Conservation (phyloP, 2,113 vertebrate species). For the Hyperoodon ampullatus region DNA sequence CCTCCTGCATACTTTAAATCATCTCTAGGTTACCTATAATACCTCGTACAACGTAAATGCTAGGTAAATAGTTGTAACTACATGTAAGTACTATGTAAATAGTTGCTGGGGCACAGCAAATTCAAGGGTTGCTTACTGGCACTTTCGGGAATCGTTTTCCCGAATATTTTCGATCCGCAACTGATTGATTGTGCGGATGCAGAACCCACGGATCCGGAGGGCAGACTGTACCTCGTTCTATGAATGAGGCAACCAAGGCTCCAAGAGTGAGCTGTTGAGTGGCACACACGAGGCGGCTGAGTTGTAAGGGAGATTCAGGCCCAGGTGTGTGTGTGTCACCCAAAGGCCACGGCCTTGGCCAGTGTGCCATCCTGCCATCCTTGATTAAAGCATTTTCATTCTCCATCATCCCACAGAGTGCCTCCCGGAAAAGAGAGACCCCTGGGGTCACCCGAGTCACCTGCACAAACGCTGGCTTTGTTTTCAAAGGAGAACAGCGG, state of each 20-base stretch:
- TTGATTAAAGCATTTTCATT: not conserved
- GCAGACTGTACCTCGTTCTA: not conserved
- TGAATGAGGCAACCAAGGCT: not conserved
- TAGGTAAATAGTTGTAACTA: not conserved
- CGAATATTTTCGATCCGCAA: not conserved
- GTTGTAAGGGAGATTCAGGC: not conserved
- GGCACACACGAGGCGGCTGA: accelerated
- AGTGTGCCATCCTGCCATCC: not conserved
- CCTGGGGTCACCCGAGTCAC: not conserved
- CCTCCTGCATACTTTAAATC: not conserved
- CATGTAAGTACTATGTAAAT: not conserved
- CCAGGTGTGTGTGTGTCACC: not conserved
- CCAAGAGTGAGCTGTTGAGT: not conserved
- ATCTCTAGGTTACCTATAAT: not conserved
- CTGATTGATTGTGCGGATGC: not conserved
- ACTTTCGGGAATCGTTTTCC: not conserved
- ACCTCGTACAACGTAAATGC: not conserved
- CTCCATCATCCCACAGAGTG: not conserved
- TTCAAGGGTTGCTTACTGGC: not conserved
- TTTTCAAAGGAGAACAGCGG: not conserved
- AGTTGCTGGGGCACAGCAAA: not conserved
- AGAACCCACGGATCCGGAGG: not conserved
- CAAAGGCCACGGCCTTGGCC: not conserved
- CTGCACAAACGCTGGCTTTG: not conserved
- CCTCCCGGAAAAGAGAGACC: not conserved